Conservation (phyloP, 2,113 vertebrate species). For the Microtus ochrogaster region DNA sequence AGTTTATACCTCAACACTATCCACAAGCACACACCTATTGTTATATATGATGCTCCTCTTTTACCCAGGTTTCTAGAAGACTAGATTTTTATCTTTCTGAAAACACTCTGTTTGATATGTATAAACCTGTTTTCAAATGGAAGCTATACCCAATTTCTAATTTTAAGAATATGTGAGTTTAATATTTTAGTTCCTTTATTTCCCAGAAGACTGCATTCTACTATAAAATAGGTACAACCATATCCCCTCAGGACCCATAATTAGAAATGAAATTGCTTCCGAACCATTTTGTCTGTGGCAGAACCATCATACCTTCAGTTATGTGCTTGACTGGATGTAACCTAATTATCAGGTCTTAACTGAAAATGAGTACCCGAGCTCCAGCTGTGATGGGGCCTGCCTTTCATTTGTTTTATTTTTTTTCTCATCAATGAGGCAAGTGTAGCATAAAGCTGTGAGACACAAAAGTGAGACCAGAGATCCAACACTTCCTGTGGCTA, state of each 20-base stretch:
- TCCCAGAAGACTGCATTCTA: constrained; percentile 11
- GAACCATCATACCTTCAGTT: constrained; percentile 77
- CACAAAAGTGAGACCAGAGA: constrained; percentile 51
- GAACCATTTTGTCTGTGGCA: constrained; percentile 58
- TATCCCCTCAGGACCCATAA: constrained; percentile 76
- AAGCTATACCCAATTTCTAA: constrained; percentile 38
- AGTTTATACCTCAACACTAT: neutral
- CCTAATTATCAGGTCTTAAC: constrained; percentile 79
- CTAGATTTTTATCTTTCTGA: neutral
- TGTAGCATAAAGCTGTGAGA: constrained; percentile 71
- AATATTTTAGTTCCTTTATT: constrained; percentile 65
- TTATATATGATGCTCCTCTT: neutral
- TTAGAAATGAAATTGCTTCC: constrained; percentile 83
- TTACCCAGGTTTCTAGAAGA: neutral
- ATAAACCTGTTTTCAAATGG: constrained; percentile 18
- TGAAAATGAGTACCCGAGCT: constrained; percentile 75
- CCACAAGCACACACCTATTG: neutral
- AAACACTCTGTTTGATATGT: neutral
- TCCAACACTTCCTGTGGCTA: constrained; percentile 31
- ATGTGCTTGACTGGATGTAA: constrained; percentile 65
- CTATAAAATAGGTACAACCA: constrained; percentile 72
- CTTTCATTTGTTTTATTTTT: constrained; percentile 78
- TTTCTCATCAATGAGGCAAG: constrained; percentile 78
- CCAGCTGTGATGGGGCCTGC: constrained; percentile 37
- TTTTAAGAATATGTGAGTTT: constrained; percentile 10